These are phyloP conservation scores for Acanthosepion esculentum DNA, from an alignment of 2,888 invertebrate genomes.

Conservation along the genomic window DNA sequence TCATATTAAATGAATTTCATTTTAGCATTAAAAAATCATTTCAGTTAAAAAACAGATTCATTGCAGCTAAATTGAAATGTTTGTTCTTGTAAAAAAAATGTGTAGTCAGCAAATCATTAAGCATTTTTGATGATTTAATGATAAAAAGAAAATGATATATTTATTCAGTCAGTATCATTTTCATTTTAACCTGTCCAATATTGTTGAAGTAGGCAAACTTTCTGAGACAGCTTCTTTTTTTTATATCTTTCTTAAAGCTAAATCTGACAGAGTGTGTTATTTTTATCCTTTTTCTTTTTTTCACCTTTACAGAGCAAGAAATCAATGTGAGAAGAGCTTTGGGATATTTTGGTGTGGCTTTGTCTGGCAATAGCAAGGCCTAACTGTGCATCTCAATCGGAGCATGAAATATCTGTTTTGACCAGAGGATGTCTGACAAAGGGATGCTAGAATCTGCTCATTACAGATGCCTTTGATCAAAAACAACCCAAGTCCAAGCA, in stretches of 20 bases:
- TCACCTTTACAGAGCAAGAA: not conserved
- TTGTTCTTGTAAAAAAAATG: not conserved
- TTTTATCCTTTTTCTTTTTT: not conserved
- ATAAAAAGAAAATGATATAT: not conserved
- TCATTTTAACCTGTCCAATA: not conserved
- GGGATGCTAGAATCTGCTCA: not conserved
- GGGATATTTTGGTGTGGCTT: constrained; percentile 20
- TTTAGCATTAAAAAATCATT: not conserved
- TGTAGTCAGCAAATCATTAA: not conserved
- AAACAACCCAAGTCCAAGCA: not conserved
- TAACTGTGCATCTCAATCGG: not conserved
- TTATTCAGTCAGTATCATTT: not conserved
- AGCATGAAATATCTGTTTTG: constrained; percentile 33
- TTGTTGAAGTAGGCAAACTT: not conserved
- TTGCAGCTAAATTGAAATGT: not conserved
- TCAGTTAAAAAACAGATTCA: not conserved
- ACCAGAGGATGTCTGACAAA: not conserved
- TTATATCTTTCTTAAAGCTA: not conserved
- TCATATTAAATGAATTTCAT: not conserved
- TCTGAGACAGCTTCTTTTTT: not conserved
- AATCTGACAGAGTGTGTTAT: not conserved
- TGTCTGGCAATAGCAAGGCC: not conserved
- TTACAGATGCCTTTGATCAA: constrained; percentile 17
- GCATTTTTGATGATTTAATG: not conserved
- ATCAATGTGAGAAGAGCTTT: constrained; percentile 13